Evolutionary conservation across 2,113 vertebrate genomes (phyloP), one percentile per base, ranked within the genome.

Genomic region (Upupa epops): DNA sequence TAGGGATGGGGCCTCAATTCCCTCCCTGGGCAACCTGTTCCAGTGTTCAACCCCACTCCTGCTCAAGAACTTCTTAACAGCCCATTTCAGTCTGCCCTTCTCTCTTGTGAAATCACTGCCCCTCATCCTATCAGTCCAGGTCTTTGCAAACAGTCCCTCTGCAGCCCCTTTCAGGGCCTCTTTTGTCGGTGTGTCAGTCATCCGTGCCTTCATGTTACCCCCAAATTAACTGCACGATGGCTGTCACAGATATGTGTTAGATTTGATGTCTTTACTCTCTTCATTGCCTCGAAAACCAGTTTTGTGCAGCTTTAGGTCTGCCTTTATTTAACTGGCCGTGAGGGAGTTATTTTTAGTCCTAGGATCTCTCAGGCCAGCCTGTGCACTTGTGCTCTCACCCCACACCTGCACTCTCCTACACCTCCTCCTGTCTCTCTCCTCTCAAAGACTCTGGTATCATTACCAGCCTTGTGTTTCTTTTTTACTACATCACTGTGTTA

Each of bases 321-420:
- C 32, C 6, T 11, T 89, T 64, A n/a, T 69, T 73, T 65, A 59
- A 15, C 13, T 77, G 60, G 6, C 17, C 25, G 22, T 22, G 61
- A 31, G 18, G 26, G 25, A 46, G 8, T 11, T 61, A 28, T 64
- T 89, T 65, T 12, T 71, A 60, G 58, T 18, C 6, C 0, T 25
- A 34, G 29, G 10, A 7, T 54, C 29, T 42, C 42, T 9, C 21
- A 17, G 34, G 46, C 34, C 66, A 68, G 52, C 36, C 42, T 22
- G 17, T 66, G 69, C 16, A 25, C 29, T 37, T 60, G 25, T 0
- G 0, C 9, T 89, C 8, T 40, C 49, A 11, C 11, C 18, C 13
- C 13, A 10, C 32, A 31, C 55, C 55, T 45, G 31, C 0, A 0
- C 36, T 58, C 31, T 12, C 58, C 28, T 54, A 29, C 19, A 31